These are phyloP conservation scores for Mastacembelus armatus DNA, from an alignment of 2,797 vertebrate species.

Conservation along the genomic window DNA sequence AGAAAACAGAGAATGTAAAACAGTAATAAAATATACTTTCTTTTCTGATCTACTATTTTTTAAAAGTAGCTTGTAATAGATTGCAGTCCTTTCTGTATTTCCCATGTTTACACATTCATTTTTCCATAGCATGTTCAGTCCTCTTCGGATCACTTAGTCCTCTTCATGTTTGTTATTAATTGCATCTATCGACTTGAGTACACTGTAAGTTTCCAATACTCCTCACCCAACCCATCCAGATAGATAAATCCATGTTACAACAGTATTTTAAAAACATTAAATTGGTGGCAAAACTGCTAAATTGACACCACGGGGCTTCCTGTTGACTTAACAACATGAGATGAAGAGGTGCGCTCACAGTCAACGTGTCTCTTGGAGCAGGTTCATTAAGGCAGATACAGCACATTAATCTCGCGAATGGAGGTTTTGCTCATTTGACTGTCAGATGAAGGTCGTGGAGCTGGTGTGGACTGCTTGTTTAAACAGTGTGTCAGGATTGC, in stretches of 20 bases:
- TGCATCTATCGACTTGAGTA: slow-evolving; percentile 17
- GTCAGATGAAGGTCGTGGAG: slow-evolving; percentile 62
- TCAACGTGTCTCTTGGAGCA: slow-evolving; percentile 43
- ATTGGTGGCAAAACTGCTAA: slow-evolving; percentile 15
- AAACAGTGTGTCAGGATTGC: slow-evolving; percentile 47
- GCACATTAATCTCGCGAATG: slow-evolving; percentile 72
- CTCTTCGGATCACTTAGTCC: slow-evolving; percentile 34
- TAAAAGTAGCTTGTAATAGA: slow-evolving; percentile 67
- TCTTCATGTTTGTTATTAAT: slow-evolving; percentile 18
- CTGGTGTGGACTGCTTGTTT: slow-evolving; percentile 46
- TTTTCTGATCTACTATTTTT: slow-evolving; percentile 65
- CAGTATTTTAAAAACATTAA: slow-evolving; percentile 23
- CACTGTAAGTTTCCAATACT: slow-evolving; percentile 18
- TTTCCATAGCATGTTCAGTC: slow-evolving; percentile 38
- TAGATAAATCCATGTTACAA: slow-evolving; percentile 6
- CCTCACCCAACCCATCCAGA: slow-evolving; percentile 22
- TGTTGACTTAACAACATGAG: slow-evolving; percentile 43
- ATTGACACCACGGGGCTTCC: slow-evolving; percentile 21
- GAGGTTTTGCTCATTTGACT: slow-evolving; percentile 40
- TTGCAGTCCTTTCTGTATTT: slow-evolving; percentile 78
- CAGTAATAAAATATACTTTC: slow-evolving; percentile 87
- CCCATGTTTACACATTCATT: slow-evolving; percentile 51
- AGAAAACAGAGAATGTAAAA: slow-evolving; percentile 75
- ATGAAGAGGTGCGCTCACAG: slow-evolving; percentile 45
- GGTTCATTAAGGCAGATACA: slow-evolving; percentile 62